Conservation (phyloP, 1,140 invertebrate species). For the Akabosia matsudoensis region DNA sequence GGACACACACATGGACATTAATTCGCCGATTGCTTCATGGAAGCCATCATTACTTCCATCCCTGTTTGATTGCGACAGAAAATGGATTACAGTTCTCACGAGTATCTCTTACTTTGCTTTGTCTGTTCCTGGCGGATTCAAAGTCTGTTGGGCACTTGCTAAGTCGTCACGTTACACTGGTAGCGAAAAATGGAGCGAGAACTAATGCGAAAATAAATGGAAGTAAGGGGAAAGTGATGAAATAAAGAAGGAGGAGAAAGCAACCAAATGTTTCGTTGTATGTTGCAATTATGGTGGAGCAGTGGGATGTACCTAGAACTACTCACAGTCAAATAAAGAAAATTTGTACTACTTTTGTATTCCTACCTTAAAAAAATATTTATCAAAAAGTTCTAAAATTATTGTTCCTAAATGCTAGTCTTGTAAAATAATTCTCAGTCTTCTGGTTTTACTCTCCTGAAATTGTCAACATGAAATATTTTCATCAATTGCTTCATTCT, state of each 20-base stretch:
- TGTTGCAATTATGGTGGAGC: not conserved
- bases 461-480: not conserved
- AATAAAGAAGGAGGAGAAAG: not conserved
- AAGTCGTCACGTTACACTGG: not conserved
- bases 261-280: not conserved
- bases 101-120: not conserved
- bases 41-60: slow-evolving; percentile 53
- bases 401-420: not conserved
- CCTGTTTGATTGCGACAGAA: slow-evolving; percentile 27
- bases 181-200: not conserved
- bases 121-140: not conserved
- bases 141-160: not conserved
- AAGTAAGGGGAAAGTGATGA: not conserved
- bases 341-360: no score
- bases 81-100: slow-evolving; percentile 16
- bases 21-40: slow-evolving; percentile 59
- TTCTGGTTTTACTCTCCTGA: slow-evolving; percentile 11
- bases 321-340: no score
- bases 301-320: not conserved
- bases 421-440: slow-evolving; percentile 4
- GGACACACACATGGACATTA: slow-evolving; percentile 54
- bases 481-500: slow-evolving; percentile 9
- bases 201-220: not conserved
- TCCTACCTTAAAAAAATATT: not conserved
- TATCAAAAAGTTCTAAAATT: not conserved